These are phyloP conservation scores for Saguinus imperator DNA, from an alignment of 2,113 vertebrate genomes.

Conservation along the genomic window DNA sequence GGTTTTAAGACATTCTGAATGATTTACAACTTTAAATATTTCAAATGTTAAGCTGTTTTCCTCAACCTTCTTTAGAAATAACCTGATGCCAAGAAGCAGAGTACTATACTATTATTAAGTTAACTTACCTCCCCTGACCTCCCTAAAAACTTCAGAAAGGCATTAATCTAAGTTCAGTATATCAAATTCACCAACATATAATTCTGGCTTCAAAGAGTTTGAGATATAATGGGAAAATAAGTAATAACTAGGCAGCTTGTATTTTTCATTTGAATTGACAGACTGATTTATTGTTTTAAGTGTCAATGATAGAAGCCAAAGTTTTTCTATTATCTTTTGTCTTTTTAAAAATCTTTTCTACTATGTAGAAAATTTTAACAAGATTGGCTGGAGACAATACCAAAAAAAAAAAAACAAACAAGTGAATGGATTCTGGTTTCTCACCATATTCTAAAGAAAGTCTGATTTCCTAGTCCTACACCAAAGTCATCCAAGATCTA, in stretches of 20 bases:
- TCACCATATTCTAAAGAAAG: not conserved
- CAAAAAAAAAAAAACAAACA: conserved; percentile 6
- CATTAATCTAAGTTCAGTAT: conserved; percentile 30
- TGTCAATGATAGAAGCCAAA: not conserved
- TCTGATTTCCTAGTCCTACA: not conserved
- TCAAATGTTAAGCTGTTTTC: conserved; percentile 27
- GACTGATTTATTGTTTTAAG: not conserved
- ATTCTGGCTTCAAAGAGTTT: conserved; percentile 25
- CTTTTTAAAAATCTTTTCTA: not conserved
- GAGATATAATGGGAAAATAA: conserved; percentile 23
- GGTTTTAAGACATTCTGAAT: conserved; percentile 33
- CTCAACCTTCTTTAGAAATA: conserved; percentile 15
- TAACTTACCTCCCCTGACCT: not conserved
- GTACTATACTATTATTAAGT: not conserved
- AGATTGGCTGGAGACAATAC: not conserved
- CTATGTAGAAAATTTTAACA: not conserved
- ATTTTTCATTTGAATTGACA: conserved; percentile 44
- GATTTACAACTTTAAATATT: conserved; percentile 33
- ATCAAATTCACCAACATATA: conserved; percentile 14
- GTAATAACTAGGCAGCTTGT: not conserved
- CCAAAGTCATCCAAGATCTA: not conserved
- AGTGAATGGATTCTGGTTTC: conserved; percentile 13
- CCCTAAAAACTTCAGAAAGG: not conserved
- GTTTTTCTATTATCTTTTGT: not conserved
- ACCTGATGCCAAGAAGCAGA: conserved; percentile 30